Conservation (phyloP, 2,888 invertebrate species). For the Pristionchus mayeri region DNA sequence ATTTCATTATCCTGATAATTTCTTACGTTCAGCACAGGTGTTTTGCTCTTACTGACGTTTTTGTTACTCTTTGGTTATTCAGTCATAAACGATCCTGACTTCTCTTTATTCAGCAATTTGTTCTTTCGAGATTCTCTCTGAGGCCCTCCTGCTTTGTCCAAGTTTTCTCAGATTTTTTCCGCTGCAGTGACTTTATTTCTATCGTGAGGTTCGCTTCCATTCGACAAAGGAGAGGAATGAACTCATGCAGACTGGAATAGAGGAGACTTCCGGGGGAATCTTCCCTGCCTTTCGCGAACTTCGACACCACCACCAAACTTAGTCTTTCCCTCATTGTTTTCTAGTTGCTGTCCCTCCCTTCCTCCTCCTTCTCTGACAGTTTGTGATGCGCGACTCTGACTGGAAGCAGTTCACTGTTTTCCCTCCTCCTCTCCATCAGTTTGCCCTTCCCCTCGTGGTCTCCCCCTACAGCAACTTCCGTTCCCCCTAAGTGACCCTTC, state of each 20-base stretch:
- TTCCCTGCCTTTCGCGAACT: not conserved
- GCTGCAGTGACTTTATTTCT: not conserved
- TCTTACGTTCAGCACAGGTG: not conserved
- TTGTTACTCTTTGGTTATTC: no score
- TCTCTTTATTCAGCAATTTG: no score
- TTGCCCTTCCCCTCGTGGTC: not conserved
- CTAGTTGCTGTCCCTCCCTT: not conserved
- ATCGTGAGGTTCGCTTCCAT: not conserved
- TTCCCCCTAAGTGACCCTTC: not conserved
- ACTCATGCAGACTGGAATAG: not conserved
- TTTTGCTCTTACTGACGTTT: not conserved
- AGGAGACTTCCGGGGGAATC: not conserved
- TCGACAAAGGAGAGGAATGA: not conserved
- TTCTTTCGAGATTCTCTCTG: no score
- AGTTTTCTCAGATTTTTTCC: not conserved
- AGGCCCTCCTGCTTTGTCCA: not conserved
- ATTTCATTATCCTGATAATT: not conserved
- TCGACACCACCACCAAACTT: no score
- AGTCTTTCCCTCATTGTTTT: slow-evolving; percentile 42
- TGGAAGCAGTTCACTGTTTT: not conserved
- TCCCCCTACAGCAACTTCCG: not conserved
- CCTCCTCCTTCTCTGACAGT: not conserved
- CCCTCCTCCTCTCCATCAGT: not conserved
- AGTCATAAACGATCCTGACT: no score
- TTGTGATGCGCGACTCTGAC: not conserved